Evolutionary conservation across 2,888 invertebrate species (phyloP).

Genomic region (Pedicia rivosa): DNA sequence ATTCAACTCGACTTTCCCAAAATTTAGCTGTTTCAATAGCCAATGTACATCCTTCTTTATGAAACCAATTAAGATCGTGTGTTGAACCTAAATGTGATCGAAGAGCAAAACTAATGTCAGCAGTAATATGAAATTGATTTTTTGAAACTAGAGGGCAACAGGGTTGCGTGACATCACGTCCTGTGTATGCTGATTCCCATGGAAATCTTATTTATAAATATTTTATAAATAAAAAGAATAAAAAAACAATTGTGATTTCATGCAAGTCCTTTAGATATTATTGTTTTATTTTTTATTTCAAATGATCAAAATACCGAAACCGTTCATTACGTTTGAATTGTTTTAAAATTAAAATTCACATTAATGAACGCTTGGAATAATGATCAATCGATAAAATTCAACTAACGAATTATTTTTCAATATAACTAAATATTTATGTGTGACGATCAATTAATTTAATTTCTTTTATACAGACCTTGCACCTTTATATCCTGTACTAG

Average conservation of each 20-base stretch:
- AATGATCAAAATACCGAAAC: no score
- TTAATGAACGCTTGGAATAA: no score
- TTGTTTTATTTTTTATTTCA: background rate
- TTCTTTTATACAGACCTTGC: no score
- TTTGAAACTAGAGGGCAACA: constrained; percentile 39
- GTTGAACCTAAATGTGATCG: constrained; percentile 21
- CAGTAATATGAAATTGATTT: constrained; percentile 41
- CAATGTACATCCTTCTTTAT: constrained; percentile 35
- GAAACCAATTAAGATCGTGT: constrained; percentile 21
- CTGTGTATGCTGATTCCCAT: constrained; percentile 47
- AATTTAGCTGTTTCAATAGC: constrained; percentile 41
- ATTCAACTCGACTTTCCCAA: constrained; percentile 31
- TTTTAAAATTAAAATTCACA: no score
- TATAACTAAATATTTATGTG: no score
- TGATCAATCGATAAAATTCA: no score
- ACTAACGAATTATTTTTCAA: no score
- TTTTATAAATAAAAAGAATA: background rate
- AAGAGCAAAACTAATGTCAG: constrained; percentile 38
- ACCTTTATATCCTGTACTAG: constrained; percentile 34
- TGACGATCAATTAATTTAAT: no score
- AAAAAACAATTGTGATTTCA: background rate
- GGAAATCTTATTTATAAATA: constrained; percentile 39
- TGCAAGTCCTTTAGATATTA: background rate
- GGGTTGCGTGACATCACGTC: constrained; percentile 40
- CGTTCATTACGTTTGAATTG: no score